These are phyloP conservation scores for Tenrec ecaudatus DNA, from an alignment of 2,113 vertebrate genomes.

Conservation along the genomic window DNA sequence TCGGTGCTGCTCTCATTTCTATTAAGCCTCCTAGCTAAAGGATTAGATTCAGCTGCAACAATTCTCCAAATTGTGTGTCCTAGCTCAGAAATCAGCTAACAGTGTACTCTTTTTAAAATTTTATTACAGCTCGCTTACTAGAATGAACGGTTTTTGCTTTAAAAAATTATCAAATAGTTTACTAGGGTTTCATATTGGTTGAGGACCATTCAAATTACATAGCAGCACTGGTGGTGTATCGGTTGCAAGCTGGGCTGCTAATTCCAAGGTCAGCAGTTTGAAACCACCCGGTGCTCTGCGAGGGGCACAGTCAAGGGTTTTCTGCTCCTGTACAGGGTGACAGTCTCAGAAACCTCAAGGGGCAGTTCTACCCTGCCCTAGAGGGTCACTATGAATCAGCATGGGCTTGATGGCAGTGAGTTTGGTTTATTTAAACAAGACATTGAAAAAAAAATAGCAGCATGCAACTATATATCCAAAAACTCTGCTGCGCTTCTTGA, in stretches of 20 bases:
- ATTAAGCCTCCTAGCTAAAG: conserved; percentile 42
- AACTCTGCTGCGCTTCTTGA: not conserved
- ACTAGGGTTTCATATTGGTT: conserved; percentile 21
- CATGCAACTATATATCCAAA: not conserved
- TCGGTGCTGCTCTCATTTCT: conserved; percentile 42
- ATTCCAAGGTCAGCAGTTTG: no score
- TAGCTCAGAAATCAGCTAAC: conserved; percentile 23
- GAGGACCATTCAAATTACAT: not conserved
- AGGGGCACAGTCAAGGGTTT: no score
- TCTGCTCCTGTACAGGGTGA: no score
- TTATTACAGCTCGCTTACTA: no score
- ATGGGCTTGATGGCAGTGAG: no score
- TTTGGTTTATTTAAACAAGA: no score
- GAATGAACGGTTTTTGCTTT: not conserved
- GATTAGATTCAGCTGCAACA: conserved; percentile 23
- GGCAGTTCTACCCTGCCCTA: no score
- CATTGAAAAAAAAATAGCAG: not conserved
- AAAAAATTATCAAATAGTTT: conserved; percentile 28
- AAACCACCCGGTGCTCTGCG: no score
- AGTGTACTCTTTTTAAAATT: not conserved
- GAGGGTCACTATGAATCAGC: no score
- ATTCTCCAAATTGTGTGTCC: conserved; percentile 44
- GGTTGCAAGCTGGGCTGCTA: no score
- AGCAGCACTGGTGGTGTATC: no score
- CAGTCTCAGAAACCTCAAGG: no score